phyloP scores from a whole-genome alignment of 2,113 vertebrate genomes.

The Poecile atricapillus region DNA sequence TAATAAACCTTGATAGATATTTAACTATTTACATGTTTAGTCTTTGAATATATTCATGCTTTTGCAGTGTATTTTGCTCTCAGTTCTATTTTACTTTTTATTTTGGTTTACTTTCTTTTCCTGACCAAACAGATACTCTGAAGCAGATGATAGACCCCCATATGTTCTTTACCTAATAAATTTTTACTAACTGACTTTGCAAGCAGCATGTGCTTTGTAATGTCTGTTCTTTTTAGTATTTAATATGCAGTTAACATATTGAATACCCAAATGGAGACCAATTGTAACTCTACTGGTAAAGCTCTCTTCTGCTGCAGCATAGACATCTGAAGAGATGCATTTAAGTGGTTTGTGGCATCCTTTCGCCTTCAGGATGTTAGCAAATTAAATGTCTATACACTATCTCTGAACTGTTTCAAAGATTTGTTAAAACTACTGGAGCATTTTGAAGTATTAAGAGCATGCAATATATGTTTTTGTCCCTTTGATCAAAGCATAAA shows the following conservation, averaged over 20 bases:
- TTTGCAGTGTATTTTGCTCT: background rate
- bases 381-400: background rate
- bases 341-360: background rate
- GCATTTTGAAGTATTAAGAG: background rate
- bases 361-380: background rate
- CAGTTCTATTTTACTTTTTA: background rate
- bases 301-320: background rate
- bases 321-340: background rate
- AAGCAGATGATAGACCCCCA: background rate
- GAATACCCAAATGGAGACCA: background rate
- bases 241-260: background rate
- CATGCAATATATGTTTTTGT: background rate
- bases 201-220: background rate
- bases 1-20: background rate
- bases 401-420: background rate
- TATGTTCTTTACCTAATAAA: background rate
- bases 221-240: background rate
- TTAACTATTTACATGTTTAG: background rate
- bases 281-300: background rate
- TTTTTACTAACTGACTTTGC: background rate
- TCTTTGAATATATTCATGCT: background rate
- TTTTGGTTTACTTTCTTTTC: background rate
- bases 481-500: background rate
- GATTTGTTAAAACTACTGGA: background rate
- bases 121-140: background rate